Conservation (phyloP, 2,797 vertebrate species). For the Neopelma chrysocephalum region DNA sequence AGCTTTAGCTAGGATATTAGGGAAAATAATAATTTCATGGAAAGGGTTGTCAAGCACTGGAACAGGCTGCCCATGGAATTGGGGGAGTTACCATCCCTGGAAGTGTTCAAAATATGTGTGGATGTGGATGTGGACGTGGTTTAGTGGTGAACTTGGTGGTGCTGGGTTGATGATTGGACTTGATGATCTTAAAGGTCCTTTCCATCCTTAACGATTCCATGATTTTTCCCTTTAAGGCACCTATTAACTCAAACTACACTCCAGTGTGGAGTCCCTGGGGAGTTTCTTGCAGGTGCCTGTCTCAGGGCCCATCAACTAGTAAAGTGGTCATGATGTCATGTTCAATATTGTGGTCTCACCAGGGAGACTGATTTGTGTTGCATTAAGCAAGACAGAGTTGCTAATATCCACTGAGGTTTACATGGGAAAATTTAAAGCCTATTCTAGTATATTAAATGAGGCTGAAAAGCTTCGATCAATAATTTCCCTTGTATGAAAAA, state of each 20-base stretch:
- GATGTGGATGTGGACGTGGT: not conserved
- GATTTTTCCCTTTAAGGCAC: not conserved
- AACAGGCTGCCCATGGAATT: not conserved
- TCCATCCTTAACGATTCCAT: not conserved
- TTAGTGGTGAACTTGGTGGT: not conserved
- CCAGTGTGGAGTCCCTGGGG: not conserved
- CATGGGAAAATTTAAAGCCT: conserved; percentile 64
- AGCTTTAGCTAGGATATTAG: not conserved
- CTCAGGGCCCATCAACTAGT: not conserved
- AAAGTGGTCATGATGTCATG: not conserved
- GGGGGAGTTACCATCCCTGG: not conserved
- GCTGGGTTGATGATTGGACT: rapidly evolving
- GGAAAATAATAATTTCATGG: not conserved
- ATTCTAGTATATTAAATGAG: conserved; percentile 67
- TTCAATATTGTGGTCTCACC: not conserved
- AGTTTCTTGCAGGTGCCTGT: not conserved
- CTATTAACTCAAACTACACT: not conserved
- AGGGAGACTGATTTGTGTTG: conserved; percentile 24
- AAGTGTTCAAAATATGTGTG: not conserved
- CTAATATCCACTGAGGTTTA: conserved; percentile 51
- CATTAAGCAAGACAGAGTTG: conserved; percentile 17
- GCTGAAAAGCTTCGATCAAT: conserved; percentile 71
- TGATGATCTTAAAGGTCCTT: not conserved
- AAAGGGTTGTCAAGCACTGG: not conserved
- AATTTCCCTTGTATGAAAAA: conserved; percentile 70